Conservation (phyloP, 2,113 vertebrate genomes). For the Myodes glareolus region DNA sequence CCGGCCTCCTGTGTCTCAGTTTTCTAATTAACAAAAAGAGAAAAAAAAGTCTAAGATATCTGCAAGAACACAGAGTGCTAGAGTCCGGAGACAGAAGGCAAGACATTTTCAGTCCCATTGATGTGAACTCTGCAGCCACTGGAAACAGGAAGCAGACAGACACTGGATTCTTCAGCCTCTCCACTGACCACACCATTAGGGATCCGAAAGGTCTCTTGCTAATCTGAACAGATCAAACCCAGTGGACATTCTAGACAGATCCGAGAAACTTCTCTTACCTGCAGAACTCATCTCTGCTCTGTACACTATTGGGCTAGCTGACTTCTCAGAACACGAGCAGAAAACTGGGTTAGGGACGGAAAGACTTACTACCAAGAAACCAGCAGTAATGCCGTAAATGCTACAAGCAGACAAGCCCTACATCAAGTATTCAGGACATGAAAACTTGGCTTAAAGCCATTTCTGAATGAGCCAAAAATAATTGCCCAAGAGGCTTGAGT, state of each 20-base stretch:
- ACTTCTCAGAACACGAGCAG: not conserved
- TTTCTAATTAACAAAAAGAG: not conserved
- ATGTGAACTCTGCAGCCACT: no score
- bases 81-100: not conserved
- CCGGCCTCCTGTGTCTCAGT: not conserved
- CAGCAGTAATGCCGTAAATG: not conserved
- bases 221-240: not conserved
- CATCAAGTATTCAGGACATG: not conserved
- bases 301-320: accelerated
- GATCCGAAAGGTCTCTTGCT: not conserved
- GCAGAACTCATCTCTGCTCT: not conserved
- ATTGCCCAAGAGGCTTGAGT: slow-evolving; percentile 45
- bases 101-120: not conserved
- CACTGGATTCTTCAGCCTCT: not conserved
- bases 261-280: not conserved
- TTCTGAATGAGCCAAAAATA: slow-evolving; percentile 68
- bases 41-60: not conserved
- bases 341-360: not conserved
- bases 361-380: not conserved
- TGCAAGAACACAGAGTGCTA: not conserved
- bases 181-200: not conserved
- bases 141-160: not conserved
- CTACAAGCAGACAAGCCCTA: not conserved
- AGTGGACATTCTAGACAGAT: not conserved
- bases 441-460: slow-evolving; percentile 58